These are phyloP conservation scores for Notospermus geniculatus DNA, from an alignment of 1,140 invertebrate species.

Conservation along the genomic window DNA sequence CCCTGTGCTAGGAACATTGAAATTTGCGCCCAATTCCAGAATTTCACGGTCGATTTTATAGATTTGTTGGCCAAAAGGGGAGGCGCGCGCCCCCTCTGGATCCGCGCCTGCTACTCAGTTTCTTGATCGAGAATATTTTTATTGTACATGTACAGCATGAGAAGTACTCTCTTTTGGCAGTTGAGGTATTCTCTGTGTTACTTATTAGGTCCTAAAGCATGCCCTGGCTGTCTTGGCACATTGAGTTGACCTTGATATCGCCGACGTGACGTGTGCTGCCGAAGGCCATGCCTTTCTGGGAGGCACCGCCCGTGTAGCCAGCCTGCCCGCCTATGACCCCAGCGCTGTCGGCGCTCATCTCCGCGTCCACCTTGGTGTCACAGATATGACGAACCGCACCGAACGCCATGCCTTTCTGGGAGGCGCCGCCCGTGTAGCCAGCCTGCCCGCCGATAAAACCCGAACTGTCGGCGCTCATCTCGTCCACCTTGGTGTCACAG, in stretches of 20 bases:
- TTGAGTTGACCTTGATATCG: slow-evolving; percentile 45
- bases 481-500: slow-evolving; percentile 16
- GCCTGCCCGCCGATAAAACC: slow-evolving; percentile 85
- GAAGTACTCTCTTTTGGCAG: no score
- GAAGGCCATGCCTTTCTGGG: slow-evolving; percentile 89
- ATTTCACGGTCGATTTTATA: no score
- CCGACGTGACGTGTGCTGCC: slow-evolving; percentile 88
- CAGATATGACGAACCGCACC: slow-evolving; percentile 63
- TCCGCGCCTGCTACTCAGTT: no score
- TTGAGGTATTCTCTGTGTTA: no score
- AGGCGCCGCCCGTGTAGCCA: slow-evolving; percentile 77
- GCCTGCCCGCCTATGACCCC: slow-evolving; percentile 87
- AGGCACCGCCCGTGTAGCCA: slow-evolving; percentile 88
- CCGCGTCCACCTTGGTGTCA: slow-evolving; percentile 18
- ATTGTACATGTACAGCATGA: no score
- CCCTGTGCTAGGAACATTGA: no score
- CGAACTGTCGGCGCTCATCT: slow-evolving; percentile 61
- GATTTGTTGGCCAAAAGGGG: no score
- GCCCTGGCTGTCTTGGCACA: slow-evolving; percentile 62
- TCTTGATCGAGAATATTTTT: no score
- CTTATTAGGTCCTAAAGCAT: slow-evolving; percentile 61
- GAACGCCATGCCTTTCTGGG: slow-evolving; percentile 72
- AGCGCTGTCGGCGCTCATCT: slow-evolving; percentile 16
- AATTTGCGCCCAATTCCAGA: no score
- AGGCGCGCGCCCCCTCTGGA: no score